Evolutionary conservation across 1,140 invertebrate genomes (phyloP).

Genomic region (Battus philenor): DNA sequence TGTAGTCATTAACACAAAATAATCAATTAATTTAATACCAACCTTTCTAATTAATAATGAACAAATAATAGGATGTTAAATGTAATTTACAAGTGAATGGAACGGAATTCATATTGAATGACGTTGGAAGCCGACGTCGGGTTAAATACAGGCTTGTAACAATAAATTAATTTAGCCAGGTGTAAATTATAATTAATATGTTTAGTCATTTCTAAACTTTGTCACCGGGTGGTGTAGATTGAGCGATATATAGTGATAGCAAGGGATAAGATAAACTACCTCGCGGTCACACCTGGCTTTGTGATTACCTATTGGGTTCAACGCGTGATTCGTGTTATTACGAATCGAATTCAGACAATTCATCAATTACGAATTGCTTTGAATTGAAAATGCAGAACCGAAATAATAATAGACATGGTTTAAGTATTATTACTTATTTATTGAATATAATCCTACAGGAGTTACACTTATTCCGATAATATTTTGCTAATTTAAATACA

Average conservation of each 20-base stretch:
- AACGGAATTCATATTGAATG: slow-evolving; percentile 24
- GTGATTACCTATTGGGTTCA: too few species aligned
- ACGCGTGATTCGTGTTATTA: too few species aligned
- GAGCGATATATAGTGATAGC: slow-evolving; percentile 20
- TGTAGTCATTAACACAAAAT: too few species aligned
- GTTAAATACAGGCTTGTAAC: slow-evolving; percentile 20
- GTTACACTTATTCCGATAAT: too few species aligned
- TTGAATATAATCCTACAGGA: too few species aligned
- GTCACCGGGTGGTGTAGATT: slow-evolving; percentile 22
- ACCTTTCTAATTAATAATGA: neutral
- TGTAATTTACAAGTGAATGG: slow-evolving; percentile 9
- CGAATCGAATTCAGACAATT: too few species aligned
- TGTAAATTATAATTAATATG: slow-evolving; percentile 51
- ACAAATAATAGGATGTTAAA: slow-evolving; percentile 9
- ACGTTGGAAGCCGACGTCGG: slow-evolving; percentile 10
- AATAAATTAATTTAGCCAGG: slow-evolving; percentile 46
- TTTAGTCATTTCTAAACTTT: slow-evolving; percentile 20
- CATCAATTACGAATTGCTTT: too few species aligned
- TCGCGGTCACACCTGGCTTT: neutral
- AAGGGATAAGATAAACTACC: slow-evolving; percentile 2
- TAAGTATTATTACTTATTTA: too few species aligned
- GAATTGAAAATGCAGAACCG: too few species aligned
- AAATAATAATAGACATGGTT: too few species aligned
- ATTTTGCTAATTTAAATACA: too few species aligned
- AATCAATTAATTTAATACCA: too few species aligned